Conservation (phyloP, 2,888 invertebrate species). For the Morinoia aosen region DNA sequence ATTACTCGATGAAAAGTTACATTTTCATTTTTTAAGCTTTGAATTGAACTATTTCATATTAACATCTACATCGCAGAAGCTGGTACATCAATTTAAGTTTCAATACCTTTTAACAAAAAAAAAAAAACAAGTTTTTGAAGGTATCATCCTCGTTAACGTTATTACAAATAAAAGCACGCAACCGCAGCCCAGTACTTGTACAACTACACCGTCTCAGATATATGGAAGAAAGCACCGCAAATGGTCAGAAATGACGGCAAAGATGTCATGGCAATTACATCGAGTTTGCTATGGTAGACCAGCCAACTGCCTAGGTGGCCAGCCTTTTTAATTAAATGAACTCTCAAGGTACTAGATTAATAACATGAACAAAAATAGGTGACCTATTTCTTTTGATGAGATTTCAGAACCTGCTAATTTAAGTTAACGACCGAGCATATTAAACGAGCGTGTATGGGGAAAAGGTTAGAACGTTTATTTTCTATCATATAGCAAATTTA, state of each 20-base stretch:
- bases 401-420: neutral
- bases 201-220: neutral
- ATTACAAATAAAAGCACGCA: too few relatives aligned
- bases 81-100: too few relatives aligned
- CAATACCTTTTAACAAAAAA: too few relatives aligned
- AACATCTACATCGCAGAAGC: too few relatives aligned
- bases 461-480: neutral
- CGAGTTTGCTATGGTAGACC: neutral
- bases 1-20: too few relatives aligned
- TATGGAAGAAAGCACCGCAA: neutral
- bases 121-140: too few relatives aligned
- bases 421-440: neutral
- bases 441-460: neutral
- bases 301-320: neutral
- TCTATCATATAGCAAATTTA: neutral
- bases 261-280: neutral
- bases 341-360: too few relatives aligned
- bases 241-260: neutral
- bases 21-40: too few relatives aligned
- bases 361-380: neutral
- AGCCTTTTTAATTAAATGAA: too few relatives aligned
- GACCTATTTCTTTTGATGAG: neutral
- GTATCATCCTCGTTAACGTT: too few relatives aligned
- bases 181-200: neutral
- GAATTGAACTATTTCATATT: too few relatives aligned